Conservation (phyloP, 2,113 vertebrate species). For the Campylomormyrus numenius region DNA sequence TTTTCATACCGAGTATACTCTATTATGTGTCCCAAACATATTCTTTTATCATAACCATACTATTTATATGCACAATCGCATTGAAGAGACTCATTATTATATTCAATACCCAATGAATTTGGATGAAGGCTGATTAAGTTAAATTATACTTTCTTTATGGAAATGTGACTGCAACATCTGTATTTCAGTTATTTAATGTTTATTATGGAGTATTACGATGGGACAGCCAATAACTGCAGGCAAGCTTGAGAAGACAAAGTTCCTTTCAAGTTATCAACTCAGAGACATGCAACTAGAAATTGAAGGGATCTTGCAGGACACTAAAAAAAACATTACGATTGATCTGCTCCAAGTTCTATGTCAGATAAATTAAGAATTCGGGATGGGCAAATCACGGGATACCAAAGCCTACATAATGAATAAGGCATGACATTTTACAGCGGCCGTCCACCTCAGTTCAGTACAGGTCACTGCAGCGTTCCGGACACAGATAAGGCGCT, state of each 20-base stretch:
- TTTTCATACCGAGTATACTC: background rate
- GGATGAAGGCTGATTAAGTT: background rate
- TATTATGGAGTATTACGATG: background rate
- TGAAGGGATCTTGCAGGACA: background rate
- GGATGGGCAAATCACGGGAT: background rate
- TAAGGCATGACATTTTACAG: background rate
- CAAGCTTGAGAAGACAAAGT: background rate
- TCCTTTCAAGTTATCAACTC: background rate
- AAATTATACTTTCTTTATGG: background rate
- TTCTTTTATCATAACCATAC: background rate
- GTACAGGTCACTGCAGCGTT: background rate
- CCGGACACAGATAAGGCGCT: background rate
- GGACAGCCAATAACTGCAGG: background rate
- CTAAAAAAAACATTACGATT: background rate
- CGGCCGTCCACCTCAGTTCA: background rate
- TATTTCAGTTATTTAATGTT: background rate
- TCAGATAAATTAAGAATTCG: background rate
- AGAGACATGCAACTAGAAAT: background rate
- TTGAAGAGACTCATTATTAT: background rate
- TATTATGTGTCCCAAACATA: background rate
- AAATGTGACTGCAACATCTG: background rate
- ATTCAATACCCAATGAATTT: background rate
- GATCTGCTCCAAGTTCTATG: background rate
- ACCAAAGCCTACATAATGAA: background rate
- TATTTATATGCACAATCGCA: background rate